Base-by-base conservation (phyloP, 2,888 invertebrate genomes). In the Morinoia aosen region DNA sequence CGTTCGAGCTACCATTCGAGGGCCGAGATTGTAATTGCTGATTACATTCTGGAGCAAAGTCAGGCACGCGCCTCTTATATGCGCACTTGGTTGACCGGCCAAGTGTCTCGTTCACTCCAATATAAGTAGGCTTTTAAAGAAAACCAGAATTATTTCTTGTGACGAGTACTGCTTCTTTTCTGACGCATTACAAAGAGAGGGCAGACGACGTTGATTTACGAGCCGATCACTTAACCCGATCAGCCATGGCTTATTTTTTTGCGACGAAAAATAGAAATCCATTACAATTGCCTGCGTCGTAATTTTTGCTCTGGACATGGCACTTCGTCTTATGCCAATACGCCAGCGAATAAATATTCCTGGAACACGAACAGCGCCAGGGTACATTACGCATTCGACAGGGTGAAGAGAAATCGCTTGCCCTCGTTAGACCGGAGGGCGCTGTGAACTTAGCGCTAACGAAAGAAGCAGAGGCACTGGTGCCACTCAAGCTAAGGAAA, bases 251-350 rank as follows among this genome's bases (percentile, higher is more conserved):
- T 64, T 64, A 64, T n/a, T n/a, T 64, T 64, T 19, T 64, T 64
- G 64, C 64, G 64, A 64, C 64, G 64, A 64, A 64, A 64, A 64
- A 64, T 64, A 64, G 64, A 64, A 64, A 64, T 64, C 64, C 64
- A 64, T 64, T 64, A 64, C 64, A 64, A 64, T 19, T 64, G 64
- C 64, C 64, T 19, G 64, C 64, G 64, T 64, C 64, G 64, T 64
- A 64, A 64, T 64, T 64, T 64, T 64, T 64, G 64, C 25, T 64
- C 64, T 64, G 76, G 76, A 76, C 76, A 76, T 76, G 76, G 76
- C 76, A 76, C 76, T 76, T 33, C 76, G 76, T 76, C 76, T 76
- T 76, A 76, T 76, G 76, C 76, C 76, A 76, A 76, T 76, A 76
- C 33, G 76, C 76, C 76, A 76, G 76, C 25, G 76, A 76, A 76